Evolutionary conservation across 2,113 vertebrate species (phyloP).

Genomic region (Glareola pratincola): DNA sequence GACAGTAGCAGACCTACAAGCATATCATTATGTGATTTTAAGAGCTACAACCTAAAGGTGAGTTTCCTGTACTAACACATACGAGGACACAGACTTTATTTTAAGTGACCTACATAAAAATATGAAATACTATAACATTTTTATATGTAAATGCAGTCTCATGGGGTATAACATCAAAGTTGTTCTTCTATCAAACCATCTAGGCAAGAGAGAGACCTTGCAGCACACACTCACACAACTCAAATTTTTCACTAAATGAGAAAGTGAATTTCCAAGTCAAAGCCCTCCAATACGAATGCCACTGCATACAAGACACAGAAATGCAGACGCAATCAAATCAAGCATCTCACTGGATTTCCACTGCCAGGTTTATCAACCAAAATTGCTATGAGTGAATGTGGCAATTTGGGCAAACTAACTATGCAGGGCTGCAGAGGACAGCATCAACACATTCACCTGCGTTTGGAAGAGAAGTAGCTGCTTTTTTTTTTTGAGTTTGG

Average conservation of each 20-base stretch:
- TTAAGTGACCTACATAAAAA: neutral
- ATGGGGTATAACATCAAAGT: neutral
- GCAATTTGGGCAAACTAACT: neutral
- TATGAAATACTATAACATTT: neutral
- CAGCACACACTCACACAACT: neutral
- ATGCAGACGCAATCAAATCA: neutral
- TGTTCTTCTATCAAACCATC: neutral
- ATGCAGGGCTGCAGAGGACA: neutral
- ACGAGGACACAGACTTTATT: neutral
- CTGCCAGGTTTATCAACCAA: neutral
- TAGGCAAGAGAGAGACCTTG: neutral
- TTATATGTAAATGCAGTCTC: accelerated
- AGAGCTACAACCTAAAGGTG: neutral
- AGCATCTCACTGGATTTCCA: neutral
- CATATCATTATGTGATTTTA: neutral
- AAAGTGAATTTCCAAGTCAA: neutral
- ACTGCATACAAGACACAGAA: neutral
- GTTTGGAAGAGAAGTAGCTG: neutral
- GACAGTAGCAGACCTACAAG: neutral
- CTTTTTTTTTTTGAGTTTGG: neutral
- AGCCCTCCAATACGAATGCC: neutral
- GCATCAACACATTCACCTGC: accelerated
- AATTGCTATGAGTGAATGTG: neutral
- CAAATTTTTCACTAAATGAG: neutral
- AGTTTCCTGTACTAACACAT: neutral